Base-by-base conservation (phyloP, 1,140 invertebrate genomes). In the Lepidurus arcticus region DNA sequence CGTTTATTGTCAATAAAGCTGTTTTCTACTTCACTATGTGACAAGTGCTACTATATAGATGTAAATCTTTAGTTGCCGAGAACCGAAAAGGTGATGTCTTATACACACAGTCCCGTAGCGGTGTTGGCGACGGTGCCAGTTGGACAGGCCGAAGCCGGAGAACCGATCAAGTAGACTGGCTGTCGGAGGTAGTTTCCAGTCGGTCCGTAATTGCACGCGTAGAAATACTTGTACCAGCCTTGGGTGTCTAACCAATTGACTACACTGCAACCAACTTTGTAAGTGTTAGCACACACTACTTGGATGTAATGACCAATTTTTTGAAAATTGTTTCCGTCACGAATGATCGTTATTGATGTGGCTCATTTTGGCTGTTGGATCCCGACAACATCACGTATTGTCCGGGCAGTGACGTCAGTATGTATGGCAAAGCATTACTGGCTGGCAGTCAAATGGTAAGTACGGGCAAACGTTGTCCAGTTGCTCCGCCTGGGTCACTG, bases 231-330 rank as follows among this genome's bases (percentile, higher is more conserved):
- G 73, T 75, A 74, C 21, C 73, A 73, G 10, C 42, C 44, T 0
- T 24, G 42, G 47, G 24, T 74, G 65, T 78, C 73, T 6, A 74
- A 44, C 44, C 44, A 78, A 4, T 43, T 44, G 44, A 78, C 42
- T 10, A 78, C 74, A n/a, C 79, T 76, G 65, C 79, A 79, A 11
- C 79, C 79, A 44, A 79, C 44, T 43, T 78, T 78, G 16, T 24
- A 77, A 5, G 79, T 78, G 16, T 73, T 44, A 21, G 79, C 79
- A 76, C 79, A 79, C n/a, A 77, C 76, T 34, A 79, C 26, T 77
- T 79, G 79, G 0, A 76, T 79, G 75, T 77, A 79, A 42, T 79
- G 79, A 11, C 79, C 79, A 44, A 78, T 73, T n/a, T n/a, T n/a
- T n/a, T n/a, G n/a, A n/a, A n/a, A n/a, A n/a, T 47, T 6, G 45